phyloP scores from a whole-genome alignment of 2,797 vertebrate genomes.

The Notolepis coatsorum region DNA sequence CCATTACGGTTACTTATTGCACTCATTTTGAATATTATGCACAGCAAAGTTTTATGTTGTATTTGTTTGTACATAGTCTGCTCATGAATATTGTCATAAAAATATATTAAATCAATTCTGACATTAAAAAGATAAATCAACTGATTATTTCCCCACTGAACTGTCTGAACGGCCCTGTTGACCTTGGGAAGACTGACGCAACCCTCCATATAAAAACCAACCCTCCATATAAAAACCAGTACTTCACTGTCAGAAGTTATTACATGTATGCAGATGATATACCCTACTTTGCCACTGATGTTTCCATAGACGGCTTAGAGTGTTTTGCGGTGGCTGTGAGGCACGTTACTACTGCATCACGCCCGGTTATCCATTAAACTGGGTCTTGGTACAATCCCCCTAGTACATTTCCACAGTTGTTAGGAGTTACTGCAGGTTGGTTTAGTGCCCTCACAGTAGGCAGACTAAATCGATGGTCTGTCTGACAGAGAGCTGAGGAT shows the following conservation, averaged over 20 bases:
- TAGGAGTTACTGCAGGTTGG: neutral
- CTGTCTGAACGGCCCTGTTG: neutral
- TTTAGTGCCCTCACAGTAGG: neutral
- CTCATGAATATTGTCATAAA: no score
- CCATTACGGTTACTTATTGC: no score
- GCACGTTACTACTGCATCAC: conserved; percentile 6
- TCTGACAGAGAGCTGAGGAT: neutral
- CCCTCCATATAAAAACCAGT: conserved; percentile 20
- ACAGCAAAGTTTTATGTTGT: no score
- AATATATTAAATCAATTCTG: no score
- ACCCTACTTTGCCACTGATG: conserved; percentile 8
- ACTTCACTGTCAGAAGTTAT: conserved; percentile 8
- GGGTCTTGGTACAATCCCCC: conserved; percentile 7
- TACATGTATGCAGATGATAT: neutral
- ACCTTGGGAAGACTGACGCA: neutral
- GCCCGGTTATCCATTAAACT: conserved; percentile 73
- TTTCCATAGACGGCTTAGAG: neutral
- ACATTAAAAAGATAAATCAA: neutral
- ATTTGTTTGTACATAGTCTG: no score
- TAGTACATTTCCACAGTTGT: neutral
- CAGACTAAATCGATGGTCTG: neutral
- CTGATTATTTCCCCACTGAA: neutral
- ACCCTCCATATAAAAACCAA: conserved; percentile 23
- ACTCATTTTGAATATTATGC: no score
- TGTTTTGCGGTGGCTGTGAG: neutral